These are phyloP conservation scores for Chrysomela aeneicollis DNA, from an alignment of 2,888 invertebrate species.

Conservation along the genomic window DNA sequence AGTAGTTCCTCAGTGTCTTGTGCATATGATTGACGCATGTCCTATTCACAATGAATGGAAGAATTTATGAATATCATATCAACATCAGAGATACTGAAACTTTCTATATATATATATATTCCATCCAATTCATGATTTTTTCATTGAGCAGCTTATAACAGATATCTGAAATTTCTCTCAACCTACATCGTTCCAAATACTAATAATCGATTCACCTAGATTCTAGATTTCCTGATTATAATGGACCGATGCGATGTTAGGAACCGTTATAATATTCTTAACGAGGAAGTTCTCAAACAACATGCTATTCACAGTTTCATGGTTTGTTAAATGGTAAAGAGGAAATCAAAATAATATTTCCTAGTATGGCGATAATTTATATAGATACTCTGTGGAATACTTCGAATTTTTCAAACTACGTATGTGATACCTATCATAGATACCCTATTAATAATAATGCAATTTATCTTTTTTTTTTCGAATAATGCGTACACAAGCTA, in stretches of 20 bases:
- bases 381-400: slow-evolving; percentile 1
- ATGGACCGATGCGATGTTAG: slow-evolving; percentile 5
- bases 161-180: no score
- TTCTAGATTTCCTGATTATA: neutral
- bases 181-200: no score
- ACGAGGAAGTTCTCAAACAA: slow-evolving; percentile 16
- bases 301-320: slow-evolving; percentile 16
- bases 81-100: no score
- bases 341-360: slow-evolving; percentile 4
- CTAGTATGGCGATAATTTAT: slow-evolving; percentile 17
- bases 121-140: no score
- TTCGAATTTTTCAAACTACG: neutral
- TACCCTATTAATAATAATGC: neutral
- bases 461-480: neutral
- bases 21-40: no score
- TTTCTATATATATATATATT: no score
- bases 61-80: no score
- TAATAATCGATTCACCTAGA: no score
- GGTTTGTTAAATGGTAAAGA: slow-evolving; percentile 18
- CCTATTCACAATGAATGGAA: no score
- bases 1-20: no score
- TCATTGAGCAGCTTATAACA: no score
- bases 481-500: slow-evolving; percentile 17
- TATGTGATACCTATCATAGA: neutral
- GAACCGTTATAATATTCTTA: slow-evolving; percentile 19